Base-by-base conservation (phyloP, 1,140 invertebrate genomes). In the Micrasema longulum region DNA sequence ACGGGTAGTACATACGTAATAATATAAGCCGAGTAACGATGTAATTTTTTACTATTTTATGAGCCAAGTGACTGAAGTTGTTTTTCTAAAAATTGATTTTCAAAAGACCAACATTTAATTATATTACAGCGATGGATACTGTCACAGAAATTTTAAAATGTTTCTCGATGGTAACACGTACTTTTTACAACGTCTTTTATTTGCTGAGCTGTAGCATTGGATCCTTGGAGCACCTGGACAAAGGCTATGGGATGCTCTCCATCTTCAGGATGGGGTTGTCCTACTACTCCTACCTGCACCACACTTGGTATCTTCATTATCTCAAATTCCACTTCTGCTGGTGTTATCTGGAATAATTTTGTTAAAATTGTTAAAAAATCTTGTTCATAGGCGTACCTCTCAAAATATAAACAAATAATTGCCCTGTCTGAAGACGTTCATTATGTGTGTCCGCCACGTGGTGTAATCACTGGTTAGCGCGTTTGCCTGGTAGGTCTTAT, bases 271-370 rank as follows among this genome's bases (percentile, higher is more conserved):
- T 90, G 83, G 9, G 87, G 85, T 14, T 90, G 79, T 16, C 91
- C 91, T 70, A 91, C 82, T 0, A 93, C 90, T 35, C 87, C 88
- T 11, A 83, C 87, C 77, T 91, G 90, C 57, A 79, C 78, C 52
- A 92, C 83, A 47, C 79, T 81, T 23, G 86, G 82, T 80, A 75
- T 23, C 11, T 64, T 71, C 26, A 23, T 53, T 7, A 75, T 75
- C 22, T 67, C 63, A 57, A 68, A 22, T 62, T 75, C 73, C n/a
- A 75, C 6, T 38, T 75, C 69, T 22, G 45, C 20, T 35, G 69
- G 55, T 23, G 41, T 18, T 12, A 75, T 43, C 73, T 75, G 4
- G 36, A 62, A 43, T 11, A 20, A 41, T 36, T 3, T 6, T 20
- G 16, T 3, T 10, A 50, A 16, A 23, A 53, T 22, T 10, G 5